A percentile compares a stretch with the other conserved stretches of the same genome.
These are phyloP conservation scores for Helleia helle DNA, from an alignment of 2,888 invertebrate genomes.

Conservation along the genomic window DNA sequence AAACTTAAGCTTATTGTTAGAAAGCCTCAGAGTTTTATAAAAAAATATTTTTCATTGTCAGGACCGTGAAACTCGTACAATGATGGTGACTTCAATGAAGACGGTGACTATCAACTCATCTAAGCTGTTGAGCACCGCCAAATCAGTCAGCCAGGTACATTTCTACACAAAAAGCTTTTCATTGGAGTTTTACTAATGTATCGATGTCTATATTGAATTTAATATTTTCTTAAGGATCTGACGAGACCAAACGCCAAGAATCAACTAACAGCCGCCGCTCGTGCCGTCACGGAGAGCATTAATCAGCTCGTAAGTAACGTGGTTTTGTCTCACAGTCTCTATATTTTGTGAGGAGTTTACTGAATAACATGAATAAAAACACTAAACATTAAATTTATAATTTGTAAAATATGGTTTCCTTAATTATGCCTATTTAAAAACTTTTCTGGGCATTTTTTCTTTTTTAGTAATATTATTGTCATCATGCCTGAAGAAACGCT, in stretches of 20 bases:
- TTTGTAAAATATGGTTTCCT: too few species aligned
- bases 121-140: conserved; percentile 89
- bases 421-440: too few species aligned
- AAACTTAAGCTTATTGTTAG: too few species aligned
- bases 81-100: conserved; percentile 90
- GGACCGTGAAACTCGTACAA: conserved; percentile 82
- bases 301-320: conserved; percentile 87
- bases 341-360: too few species aligned
- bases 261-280: conserved; percentile 88
- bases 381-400: too few species aligned
- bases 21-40: too few species aligned
- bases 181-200: not conserved
- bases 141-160: conserved; percentile 83
- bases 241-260: conserved; percentile 93
- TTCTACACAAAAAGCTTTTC: not conserved
- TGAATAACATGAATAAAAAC: too few species aligned
- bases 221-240: conserved; percentile 74
- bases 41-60: conserved; percentile 34
- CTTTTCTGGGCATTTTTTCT: too few species aligned
- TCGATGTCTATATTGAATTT: not conserved
- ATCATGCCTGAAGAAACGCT: too few species aligned
- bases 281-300: conserved; percentile 93
- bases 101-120: conserved; percentile 91
- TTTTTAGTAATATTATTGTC: too few species aligned
- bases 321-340: too few species aligned